Evolutionary conservation across 2,113 vertebrate genomes (phyloP), one percentile per base, ranked within the genome.

Genomic region (Gadus macrocephalus): DNA sequence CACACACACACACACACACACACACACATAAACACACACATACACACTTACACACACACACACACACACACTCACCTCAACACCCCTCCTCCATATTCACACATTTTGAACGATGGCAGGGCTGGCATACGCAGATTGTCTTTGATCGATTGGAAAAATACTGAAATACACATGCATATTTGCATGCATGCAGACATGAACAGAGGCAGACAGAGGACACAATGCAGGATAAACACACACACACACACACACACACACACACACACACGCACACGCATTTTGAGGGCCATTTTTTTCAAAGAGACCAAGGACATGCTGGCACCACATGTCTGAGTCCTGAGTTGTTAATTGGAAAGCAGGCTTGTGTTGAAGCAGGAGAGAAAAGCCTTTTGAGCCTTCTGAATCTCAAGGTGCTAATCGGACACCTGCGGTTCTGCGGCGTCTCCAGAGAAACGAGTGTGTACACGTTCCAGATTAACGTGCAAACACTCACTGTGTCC

Each of bases 401-500:
- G 62, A 56, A 77, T 71, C 53, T 66, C 68, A 60, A 8, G 6
- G 67, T 74, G 63, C 67, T 76, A 83, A 85, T 74, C 68, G 20
- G 68, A 83, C 81, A 91, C 89, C 79, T 96, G 93, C 76, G 73
- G 74, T 72, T 74, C 67, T 35, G 68, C 64, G 42, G 42, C 70
- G 66, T 70, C 71, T 69, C 69, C 8, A 7, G 71, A 64, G 74
- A 11, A 38, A 22, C 28, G 38, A 9, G 61, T 67, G 53, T 69
- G 67, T 73, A 11, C 69, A 64, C 38, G 11, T 11, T 8, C 38
- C 11, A 1, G 20, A 20, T 20, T 20, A 20, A 20, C 20, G 20
- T 20, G 20, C 20, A 9, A 49, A 9, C 42, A 49, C 42, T 14
- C 42, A 59, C 53, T 69, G 35, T 2, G 22, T 63, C 53, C 62